Conservation (phyloP, 2,113 vertebrate species). For the Trematomus loennbergii region DNA sequence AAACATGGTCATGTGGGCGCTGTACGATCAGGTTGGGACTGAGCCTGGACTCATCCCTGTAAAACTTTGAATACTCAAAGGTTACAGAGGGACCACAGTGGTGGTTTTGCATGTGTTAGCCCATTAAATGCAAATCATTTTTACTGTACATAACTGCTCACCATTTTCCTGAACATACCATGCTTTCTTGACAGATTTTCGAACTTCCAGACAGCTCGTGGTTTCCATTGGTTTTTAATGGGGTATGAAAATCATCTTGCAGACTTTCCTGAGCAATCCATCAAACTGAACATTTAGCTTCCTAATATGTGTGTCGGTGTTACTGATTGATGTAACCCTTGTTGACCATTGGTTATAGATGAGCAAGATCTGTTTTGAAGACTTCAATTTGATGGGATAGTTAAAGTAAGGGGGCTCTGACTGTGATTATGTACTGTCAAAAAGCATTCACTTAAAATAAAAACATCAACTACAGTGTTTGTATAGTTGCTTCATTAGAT, state of each 20-base stretch:
- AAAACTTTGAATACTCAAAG: conserved; percentile 30
- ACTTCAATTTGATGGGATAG: conserved; percentile 13
- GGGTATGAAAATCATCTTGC: conserved; percentile 38
- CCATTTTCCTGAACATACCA: conserved; percentile 1
- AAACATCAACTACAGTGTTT: conserved; percentile 2
- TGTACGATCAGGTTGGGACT: conserved; percentile 15
- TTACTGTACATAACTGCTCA: conserved; percentile 1
- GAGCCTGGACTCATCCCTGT: conserved; percentile 20
- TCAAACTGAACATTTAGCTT: conserved; percentile 33
- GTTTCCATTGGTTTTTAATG: conserved; percentile 36
- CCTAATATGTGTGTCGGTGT: conserved; percentile 20
- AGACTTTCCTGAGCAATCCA: conserved; percentile 25
- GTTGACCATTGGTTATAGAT: not conserved
- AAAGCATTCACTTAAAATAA: conserved; percentile 31
- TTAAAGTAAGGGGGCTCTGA: conserved; percentile 21
- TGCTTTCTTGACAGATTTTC: conserved; percentile 19
- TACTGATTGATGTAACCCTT: conserved; percentile 26
- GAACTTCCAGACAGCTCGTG: conserved; percentile 34
- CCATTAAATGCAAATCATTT: conserved; percentile 35
- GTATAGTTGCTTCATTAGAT: conserved; percentile 9
- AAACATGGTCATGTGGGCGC: conserved; percentile 61
- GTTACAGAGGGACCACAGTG: conserved; percentile 4
- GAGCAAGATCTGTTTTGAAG: conserved; percentile 8
- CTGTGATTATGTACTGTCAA: conserved; percentile 23
- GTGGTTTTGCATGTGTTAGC: conserved; percentile 28